A percentile compares a stretch with the other conserved stretches of the same genome.
Conservation (phyloP, 1,140 invertebrate species). For the Pogonomyrmex barbatus region DNA sequence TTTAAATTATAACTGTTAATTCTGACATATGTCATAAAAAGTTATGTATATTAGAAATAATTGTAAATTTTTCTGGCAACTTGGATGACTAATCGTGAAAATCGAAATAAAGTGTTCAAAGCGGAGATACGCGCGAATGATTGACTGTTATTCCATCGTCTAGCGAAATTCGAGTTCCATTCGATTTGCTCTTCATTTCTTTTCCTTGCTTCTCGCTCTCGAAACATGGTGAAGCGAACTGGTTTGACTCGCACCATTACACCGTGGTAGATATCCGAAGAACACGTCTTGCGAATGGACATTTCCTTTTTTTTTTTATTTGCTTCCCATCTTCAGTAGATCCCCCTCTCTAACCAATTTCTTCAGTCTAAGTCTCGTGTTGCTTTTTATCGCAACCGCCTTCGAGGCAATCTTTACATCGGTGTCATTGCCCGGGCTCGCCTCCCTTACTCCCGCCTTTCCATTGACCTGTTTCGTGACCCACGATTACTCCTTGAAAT, state of each 20-base stretch:
- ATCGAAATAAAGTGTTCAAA: background rate
- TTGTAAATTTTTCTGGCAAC: background rate
- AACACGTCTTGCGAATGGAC: conserved; percentile 38
- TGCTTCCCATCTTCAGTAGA: conserved; percentile 52
- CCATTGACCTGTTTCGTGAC: conserved; percentile 64
- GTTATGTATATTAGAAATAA: background rate
- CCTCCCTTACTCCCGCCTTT: conserved; percentile 53
- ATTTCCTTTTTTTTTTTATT: conserved; percentile 69
- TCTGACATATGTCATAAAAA: background rate
- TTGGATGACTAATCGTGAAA: background rate
- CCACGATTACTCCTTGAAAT: conserved; percentile 71
- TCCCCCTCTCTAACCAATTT: conserved; percentile 36
- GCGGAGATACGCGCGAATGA: background rate
- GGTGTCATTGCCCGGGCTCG: conserved; percentile 49
- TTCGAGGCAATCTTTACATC: conserved; percentile 70
- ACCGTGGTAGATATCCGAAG: conserved; percentile 9
- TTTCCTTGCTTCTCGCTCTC: background rate
- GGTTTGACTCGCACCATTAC: conserved; percentile 68
- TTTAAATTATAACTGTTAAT: background rate
- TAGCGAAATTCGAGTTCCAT: conserved; percentile 48
- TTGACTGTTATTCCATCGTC: conserved; percentile 53
- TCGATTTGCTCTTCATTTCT: conserved; percentile 52
- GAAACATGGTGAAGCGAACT: conserved; percentile 29
- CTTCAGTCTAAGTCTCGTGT: conserved; percentile 29
- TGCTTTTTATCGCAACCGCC: conserved; percentile 57